Conservation (phyloP, 2,888 invertebrate genomes). For the Aphidius colemani region DNA sequence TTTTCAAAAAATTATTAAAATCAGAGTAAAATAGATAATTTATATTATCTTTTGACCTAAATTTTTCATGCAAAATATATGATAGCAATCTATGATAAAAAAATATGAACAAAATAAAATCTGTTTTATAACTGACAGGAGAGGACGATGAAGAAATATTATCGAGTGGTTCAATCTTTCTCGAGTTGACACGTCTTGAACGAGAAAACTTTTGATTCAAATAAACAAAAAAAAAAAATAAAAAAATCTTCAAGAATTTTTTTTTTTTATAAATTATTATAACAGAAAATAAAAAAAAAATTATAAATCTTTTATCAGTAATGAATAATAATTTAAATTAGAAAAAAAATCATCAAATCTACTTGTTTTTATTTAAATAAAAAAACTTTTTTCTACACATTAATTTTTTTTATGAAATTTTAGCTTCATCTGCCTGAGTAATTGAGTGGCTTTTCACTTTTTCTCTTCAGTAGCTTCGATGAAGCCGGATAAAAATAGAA, state of each 20-base stretch:
- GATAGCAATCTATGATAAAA: no score
- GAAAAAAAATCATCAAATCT: no score
- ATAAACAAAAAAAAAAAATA: constrained; percentile 10
- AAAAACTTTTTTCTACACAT: background rate
- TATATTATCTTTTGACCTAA: no score
- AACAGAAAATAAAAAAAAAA: no score
- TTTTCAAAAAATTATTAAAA: no score
- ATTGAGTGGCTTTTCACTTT: constrained; percentile 26
- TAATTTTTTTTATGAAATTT: background rate
- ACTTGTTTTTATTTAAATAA: no score
- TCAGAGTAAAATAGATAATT: no score
- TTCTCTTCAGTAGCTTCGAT: constrained; percentile 23
- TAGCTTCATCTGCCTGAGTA: constrained; percentile 11
- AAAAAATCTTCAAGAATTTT: background rate
- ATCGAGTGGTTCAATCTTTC: constrained; percentile 30
- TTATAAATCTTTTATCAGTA: no score
- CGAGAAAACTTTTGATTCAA: constrained; percentile 5
- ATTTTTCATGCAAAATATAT: no score
- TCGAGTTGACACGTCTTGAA: constrained; percentile 19
- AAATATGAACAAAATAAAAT: no score
- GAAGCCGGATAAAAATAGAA: constrained; percentile 12
- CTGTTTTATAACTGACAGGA: background rate
- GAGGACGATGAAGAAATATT: constrained; percentile 31
- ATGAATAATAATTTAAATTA: no score
- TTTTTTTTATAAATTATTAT: no score